Evolutionary conservation across 2,797 vertebrate species (phyloP).

Genomic region (Phalanger gymnotis): DNA sequence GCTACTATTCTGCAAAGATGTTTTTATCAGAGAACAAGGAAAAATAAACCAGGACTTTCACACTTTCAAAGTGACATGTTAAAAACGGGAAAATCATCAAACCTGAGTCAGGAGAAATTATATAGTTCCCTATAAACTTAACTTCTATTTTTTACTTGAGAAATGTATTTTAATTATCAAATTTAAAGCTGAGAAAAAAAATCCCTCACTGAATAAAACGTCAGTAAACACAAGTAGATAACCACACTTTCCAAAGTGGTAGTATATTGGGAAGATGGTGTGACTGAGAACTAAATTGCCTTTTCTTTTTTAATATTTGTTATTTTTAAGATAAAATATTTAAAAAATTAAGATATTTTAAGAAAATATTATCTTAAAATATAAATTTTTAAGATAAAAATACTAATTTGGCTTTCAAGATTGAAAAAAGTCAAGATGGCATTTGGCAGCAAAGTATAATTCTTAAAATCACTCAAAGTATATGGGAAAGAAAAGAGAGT

Average conservation of each 20-base stretch:
- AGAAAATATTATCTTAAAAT: no score
- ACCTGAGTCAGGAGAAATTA: conserved; percentile 65
- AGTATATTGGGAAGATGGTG: background rate
- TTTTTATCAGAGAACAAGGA: background rate
- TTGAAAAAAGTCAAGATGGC: background rate
- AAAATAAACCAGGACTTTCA: background rate
- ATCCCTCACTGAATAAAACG: conserved; percentile 56
- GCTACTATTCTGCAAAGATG: background rate
- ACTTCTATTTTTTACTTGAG: conserved; percentile 68
- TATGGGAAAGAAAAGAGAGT: background rate
- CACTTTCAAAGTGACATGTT: conserved; percentile 5
- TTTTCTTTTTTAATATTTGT: conserved; percentile 10
- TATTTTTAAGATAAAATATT: background rate
- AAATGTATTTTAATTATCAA: conserved; percentile 58
- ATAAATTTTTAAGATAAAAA: background rate
- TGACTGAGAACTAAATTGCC: background rate
- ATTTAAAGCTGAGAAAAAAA: conserved; percentile 68
- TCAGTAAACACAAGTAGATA: conserved; percentile 42
- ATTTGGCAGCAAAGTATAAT: background rate
- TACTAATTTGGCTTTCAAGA: background rate
- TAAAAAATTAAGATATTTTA: no score
- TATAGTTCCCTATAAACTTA: conserved; percentile 48
- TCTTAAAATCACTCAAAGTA: background rate
- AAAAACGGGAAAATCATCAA: conserved; percentile 47
- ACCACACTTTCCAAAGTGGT: background rate